These are phyloP conservation scores for Chorisops tibialis DNA, from an alignment of 2,888 invertebrate genomes.

Conservation along the genomic window DNA sequence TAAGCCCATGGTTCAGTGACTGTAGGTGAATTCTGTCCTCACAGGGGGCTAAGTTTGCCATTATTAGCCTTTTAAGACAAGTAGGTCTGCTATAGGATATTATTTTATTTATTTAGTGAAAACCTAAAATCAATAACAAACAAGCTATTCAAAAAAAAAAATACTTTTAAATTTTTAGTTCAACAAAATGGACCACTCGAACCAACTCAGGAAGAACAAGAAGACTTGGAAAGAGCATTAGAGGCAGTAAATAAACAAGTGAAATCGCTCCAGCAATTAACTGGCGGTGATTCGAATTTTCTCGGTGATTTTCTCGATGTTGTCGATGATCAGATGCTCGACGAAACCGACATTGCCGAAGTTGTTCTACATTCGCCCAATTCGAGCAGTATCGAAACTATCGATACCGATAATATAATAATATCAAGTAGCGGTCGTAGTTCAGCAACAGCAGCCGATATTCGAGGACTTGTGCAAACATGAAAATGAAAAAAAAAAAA, in stretches of 20 bases:
- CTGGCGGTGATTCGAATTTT: slow-evolving; percentile 49
- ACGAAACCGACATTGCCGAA: slow-evolving; percentile 44
- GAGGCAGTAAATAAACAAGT: slow-evolving; percentile 74
- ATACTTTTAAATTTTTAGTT: slow-evolving; percentile 47
- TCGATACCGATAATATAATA: slow-evolving; percentile 42
- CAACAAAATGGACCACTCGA: slow-evolving; percentile 69
- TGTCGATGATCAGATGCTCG: slow-evolving; percentile 48
- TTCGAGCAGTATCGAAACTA: slow-evolving; percentile 46
- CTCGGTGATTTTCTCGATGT: slow-evolving; percentile 49
- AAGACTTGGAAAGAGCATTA: slow-evolving; percentile 81
- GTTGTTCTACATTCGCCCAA: slow-evolving; percentile 45
- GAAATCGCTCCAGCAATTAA: slow-evolving; percentile 66
- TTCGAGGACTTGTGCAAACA: slow-evolving; percentile 50
- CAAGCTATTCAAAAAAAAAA: background rate
- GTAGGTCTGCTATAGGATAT: too few relatives aligned
- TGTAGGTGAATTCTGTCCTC: too few relatives aligned
- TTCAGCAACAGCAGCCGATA: slow-evolving; percentile 40
- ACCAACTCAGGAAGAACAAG: slow-evolving; percentile 76
- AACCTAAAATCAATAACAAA: background rate
- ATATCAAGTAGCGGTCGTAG: slow-evolving; percentile 37
- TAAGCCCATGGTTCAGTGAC: too few relatives aligned
- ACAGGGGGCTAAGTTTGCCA: too few relatives aligned
- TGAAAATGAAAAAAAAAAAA: slow-evolving; percentile 36
- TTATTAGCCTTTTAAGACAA: too few relatives aligned
- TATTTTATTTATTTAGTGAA: too few relatives aligned